A percentile compares a stretch with the other conserved stretches of the same genome.
Conservation (phyloP, 2,888 invertebrate genomes). For the Lepidochrysops patricia region DNA sequence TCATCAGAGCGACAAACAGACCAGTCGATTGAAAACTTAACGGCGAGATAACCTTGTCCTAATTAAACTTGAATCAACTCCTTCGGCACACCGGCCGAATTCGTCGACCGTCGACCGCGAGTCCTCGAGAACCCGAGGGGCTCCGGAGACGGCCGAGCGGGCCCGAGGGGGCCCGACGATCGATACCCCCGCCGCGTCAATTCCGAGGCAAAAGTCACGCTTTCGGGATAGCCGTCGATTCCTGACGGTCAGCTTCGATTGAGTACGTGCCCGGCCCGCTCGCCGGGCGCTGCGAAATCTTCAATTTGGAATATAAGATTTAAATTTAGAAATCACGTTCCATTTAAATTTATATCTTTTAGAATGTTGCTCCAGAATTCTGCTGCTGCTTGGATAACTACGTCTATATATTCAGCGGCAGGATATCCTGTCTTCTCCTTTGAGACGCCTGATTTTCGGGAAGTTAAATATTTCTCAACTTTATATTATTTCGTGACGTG, state of each 20-base stretch:
- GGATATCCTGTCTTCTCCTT: conserved; percentile 2
- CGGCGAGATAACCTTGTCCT: conserved; percentile 59
- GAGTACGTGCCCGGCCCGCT: conserved; percentile 20
- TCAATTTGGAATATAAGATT: conserved; percentile 12
- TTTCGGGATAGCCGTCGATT: conserved; percentile 62
- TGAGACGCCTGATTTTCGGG: not conserved
- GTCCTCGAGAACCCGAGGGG: conserved; percentile 58
- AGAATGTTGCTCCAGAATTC: not conserved
- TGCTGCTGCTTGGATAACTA: not conserved
- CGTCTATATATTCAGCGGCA: not conserved
- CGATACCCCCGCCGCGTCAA: conserved; percentile 66
- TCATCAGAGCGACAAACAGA: conserved; percentile 2
- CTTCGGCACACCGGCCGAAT: conserved; percentile 57
- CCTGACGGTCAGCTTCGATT: conserved; percentile 46
- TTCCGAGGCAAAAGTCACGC: conserved; percentile 69
- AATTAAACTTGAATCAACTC: conserved; percentile 68
- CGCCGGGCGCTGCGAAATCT: conserved; percentile 17
- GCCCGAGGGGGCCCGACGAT: conserved; percentile 63
- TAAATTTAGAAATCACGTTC: conserved; percentile 14
- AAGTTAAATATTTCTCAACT: not conserved
- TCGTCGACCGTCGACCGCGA: conserved; percentile 44
- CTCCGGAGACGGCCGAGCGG: conserved; percentile 50
- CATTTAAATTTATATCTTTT: conserved; percentile 7
- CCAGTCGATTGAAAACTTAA: conserved; percentile 30
- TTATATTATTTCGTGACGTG: too few relatives aligned